Evolutionary conservation across 2,888 invertebrate species (phyloP), one percentile per base, ranked within the genome.

Genomic region (Callinectes sapidus): DNA sequence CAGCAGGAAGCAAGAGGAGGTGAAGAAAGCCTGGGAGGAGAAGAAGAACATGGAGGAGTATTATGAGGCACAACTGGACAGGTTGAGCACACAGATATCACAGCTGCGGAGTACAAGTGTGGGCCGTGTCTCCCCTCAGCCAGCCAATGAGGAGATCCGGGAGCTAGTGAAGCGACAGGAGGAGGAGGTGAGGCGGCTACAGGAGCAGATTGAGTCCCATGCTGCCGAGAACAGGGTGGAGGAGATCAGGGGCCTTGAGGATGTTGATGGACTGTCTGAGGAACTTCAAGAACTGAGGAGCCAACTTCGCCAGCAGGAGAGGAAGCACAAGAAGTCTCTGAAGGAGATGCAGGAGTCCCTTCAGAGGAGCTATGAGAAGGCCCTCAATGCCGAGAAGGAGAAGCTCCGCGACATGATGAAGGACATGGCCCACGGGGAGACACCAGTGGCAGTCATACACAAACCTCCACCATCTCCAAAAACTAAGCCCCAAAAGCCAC

Each of bases 11-110:
- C 89, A 87, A 23, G 93, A 93, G 54, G 93, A 93, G 77, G 89
- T 93, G n/a, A 93, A 91, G 91, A 86, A 87, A 54, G 93, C 93
- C n/a, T 91, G 93, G 93, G 93, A 89, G 54, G 93, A 93, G 85
- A 93, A 93, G 55, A n/a, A 85, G 23, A 42, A 89, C 55, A 42
- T 91, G 66, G 90, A 93, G n/a, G 89, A 85, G 81, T 48, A 39
- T 18, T 91, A 91, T 35, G 81, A 91, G 77, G 71, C 71, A 85
- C 89, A 93, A n/a, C 55, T 93, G 35, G 91, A 86, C 13, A 93
- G 87, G 55, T 85, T 93, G 16, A 86, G 89, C 32, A 61, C 61
- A 42, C 92, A 91, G 54, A 85, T 93, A 42, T 14, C 89, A n/a
- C 55, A 91, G 1, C 91, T 93, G n/a, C 92, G 91, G 85, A 39